Percentiles rank a stretch among this genome's conserved stretches.
These are phyloP conservation scores for Macrophya annulata DNA, from an alignment of 2,888 invertebrate genomes.

Conservation along the genomic window DNA sequence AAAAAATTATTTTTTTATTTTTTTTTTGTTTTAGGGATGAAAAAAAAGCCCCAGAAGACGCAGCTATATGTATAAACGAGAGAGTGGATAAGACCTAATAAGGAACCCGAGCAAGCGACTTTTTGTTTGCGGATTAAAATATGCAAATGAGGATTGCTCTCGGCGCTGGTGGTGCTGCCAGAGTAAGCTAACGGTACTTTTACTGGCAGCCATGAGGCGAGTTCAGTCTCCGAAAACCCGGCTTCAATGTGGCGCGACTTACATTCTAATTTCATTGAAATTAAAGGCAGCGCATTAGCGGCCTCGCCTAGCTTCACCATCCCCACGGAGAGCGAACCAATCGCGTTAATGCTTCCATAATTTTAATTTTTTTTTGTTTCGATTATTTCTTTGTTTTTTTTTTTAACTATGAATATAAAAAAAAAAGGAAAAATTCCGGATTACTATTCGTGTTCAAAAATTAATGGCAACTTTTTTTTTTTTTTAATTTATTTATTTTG, in stretches of 20 bases:
- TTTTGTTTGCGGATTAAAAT: conserved; percentile 51
- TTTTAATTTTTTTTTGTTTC: neutral
- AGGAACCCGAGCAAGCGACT: conserved; percentile 34
- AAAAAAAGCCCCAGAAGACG: neutral
- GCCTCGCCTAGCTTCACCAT: conserved; percentile 23
- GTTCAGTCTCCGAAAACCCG: neutral
- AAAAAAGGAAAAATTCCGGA: too few relatives aligned
- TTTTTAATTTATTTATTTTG: too few relatives aligned
- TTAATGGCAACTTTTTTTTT: too few relatives aligned
- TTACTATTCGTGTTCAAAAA: too few relatives aligned
- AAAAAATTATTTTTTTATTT: neutral
- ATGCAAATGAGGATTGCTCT: conserved; percentile 36
- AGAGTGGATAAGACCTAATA: conserved; percentile 23
- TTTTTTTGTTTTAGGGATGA: neutral
- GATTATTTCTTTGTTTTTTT: neutral
- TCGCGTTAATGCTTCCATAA: conserved; percentile 15
- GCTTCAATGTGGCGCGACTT: conserved; percentile 39
- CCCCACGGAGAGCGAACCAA: neutral
- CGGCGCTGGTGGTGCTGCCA: neutral
- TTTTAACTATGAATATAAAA: neutral
- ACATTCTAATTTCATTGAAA: conserved; percentile 47
- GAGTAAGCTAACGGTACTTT: conserved; percentile 16
- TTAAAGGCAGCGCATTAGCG: conserved; percentile 28
- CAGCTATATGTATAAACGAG: neutral
- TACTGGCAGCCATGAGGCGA: conserved; percentile 12